Base-by-base conservation (phyloP, 2,888 invertebrate species). In the Icerya purchasi region DNA sequence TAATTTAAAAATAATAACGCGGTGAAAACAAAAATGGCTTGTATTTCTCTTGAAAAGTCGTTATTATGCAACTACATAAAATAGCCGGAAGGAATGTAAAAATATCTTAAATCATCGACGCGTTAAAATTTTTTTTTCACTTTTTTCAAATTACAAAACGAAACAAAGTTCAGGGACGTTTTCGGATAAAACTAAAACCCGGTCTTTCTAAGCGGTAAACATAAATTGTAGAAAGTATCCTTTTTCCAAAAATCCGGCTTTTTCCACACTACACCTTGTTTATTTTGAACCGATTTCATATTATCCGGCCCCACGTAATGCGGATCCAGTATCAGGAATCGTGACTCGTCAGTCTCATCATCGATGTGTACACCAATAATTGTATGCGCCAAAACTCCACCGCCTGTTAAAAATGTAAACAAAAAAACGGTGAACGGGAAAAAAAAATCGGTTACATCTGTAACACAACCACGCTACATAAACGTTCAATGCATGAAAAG, bases 221-320 rank as follows among this genome's bases (percentile, higher is more conserved):
- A 97, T 70, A 98, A 78, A 72, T 98, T 98, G 70, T 97, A 98
- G 73, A 92, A 94, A 61, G 91, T 85, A 68, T 83, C 84, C 72
- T 88, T 86, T 68, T 87, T 84, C 97, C 98, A 99, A 73, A 99
- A 99, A 63, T 86, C 83, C 2, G 82, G 75, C 24, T 80, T 82
- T 72, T 98, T 98, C 98, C 98, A 99, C 0, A 87, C 90, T 71
- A 97, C 96, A 91, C 94, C 94, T 3, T 96, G 94, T 76, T 93
- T 87, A 62, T 75, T 78, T 64, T 82, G 75, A 56, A 89, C 80
- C 0, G 76, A 77, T 36, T 78, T 75, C 56, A 93, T 70, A 68
- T 92, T 85, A 67, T 96, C 94, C 0, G 76, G 72, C 0, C 92
- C 97, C 0, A 90, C 93, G 72, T 92, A 99, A 73, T 99, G 98